phyloP scores from a whole-genome alignment of 1,140 invertebrate species.

The Cherax quadricarinatus region DNA sequence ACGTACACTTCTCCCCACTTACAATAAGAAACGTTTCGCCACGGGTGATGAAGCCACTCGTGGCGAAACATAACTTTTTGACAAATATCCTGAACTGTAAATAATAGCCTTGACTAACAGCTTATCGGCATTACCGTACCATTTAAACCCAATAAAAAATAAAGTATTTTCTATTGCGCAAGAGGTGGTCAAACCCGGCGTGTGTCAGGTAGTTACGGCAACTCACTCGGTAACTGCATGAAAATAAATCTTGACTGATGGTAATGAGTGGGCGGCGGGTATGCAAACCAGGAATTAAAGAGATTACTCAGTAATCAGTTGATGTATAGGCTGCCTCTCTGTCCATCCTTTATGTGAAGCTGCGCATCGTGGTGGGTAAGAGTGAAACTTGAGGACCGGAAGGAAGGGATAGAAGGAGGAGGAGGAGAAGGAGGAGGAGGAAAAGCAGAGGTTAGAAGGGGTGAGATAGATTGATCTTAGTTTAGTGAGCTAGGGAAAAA shows the following conservation, averaged over 20 bases:
- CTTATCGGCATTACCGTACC: too few relatives aligned
- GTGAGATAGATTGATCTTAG: not conserved
- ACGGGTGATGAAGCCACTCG: too few relatives aligned
- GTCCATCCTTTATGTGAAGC: not conserved
- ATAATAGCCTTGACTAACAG: too few relatives aligned
- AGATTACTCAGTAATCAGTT: not conserved
- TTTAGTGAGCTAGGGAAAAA: too few relatives aligned
- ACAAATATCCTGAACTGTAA: too few relatives aligned
- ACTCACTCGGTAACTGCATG: not conserved
- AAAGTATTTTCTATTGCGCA: too few relatives aligned
- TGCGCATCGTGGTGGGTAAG: not conserved
- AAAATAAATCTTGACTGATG: not conserved
- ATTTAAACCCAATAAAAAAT: too few relatives aligned
- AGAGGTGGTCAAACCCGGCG: too few relatives aligned
- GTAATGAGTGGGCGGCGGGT: not conserved
- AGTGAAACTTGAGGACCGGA: not conserved
- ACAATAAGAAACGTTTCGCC: too few relatives aligned
- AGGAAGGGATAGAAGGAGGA: not conserved
- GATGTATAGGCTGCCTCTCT: not conserved
- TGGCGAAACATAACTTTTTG: too few relatives aligned
- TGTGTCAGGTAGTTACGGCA: not conserved
- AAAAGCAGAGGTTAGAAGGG: not conserved
- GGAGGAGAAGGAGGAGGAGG: not conserved
- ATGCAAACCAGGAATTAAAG: not conserved
- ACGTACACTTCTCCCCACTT: too few relatives aligned